Conservation (phyloP, 2,113 vertebrate genomes). For the Elephas maximus region DNA sequence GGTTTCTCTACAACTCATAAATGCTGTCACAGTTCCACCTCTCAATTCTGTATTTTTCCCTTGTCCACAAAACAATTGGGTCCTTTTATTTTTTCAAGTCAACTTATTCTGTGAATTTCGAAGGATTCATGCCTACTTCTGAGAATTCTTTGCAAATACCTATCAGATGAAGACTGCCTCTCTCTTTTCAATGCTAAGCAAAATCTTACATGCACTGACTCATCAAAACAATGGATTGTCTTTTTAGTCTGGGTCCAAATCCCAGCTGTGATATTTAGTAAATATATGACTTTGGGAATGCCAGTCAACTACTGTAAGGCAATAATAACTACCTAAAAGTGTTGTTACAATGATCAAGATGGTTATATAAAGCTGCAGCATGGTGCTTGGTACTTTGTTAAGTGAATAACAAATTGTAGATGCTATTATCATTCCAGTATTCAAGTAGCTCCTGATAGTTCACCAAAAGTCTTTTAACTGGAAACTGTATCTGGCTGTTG, state of each 20-base stretch:
- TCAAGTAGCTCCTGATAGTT: not conserved
- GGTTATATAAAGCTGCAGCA: not conserved
- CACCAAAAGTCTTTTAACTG: not conserved
- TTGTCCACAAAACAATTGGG: not conserved
- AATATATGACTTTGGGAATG: not conserved
- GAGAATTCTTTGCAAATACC: conserved; percentile 59
- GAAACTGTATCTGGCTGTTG: not conserved
- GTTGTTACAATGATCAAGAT: not conserved
- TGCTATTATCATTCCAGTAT: not conserved
- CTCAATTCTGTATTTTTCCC: not conserved
- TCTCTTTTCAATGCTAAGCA: conserved; percentile 8
- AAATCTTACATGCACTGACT: not conserved
- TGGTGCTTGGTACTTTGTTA: not conserved
- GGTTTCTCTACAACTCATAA: conserved; percentile 42
- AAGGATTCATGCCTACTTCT: conserved; percentile 35
- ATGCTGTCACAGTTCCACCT: not conserved
- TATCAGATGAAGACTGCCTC: not conserved
- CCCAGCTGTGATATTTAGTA: not conserved
- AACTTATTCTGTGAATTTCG: conserved; percentile 46
- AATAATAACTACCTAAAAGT: not conserved
- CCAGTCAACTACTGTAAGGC: not conserved
- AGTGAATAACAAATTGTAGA: not conserved
- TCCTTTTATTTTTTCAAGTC: conserved; percentile 37
- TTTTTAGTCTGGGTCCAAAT: conserved; percentile 38
- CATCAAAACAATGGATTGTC: not conserved